These are phyloP conservation scores for Meloidogyne floridensis DNA, from an alignment of 1,140 invertebrate species.

Conservation along the genomic window DNA sequence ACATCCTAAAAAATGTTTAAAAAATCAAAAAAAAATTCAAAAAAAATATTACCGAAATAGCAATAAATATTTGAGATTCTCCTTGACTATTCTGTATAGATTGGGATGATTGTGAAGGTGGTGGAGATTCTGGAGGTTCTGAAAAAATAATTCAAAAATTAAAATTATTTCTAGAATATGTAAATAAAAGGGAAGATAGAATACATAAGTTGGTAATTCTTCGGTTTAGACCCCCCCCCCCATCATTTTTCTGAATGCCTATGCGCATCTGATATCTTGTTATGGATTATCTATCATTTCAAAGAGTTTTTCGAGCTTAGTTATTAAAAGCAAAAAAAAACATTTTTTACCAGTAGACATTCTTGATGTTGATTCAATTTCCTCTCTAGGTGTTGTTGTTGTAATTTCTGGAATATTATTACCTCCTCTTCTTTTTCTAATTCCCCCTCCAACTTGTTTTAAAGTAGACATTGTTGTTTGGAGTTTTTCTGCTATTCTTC, in stretches of 20 bases:
- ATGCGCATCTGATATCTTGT: no score
- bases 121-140: constrained; percentile 21
- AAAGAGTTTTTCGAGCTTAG: no score
- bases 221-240: no score
- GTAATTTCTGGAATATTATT: constrained; percentile 27
- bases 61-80: neutral
- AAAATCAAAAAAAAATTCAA: neutral
- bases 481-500: constrained; percentile 49
- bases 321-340: constrained; percentile 1
- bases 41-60: constrained; percentile 7
- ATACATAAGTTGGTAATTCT: no score
- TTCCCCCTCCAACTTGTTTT: constrained; percentile 33
- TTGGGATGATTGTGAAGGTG: neutral
- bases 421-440: constrained; percentile 32
- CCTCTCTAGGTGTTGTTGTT: neutral
- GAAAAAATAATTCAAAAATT: neutral
- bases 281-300: no score
- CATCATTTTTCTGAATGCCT: no score
- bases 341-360: constrained; percentile 26
- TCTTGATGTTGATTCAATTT: constrained; percentile 6
- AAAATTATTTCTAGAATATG: neutral
- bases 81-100: no score
- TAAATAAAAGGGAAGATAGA: no score
- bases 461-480: constrained; percentile 44
- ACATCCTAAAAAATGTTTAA: constrained; percentile 57